Percentiles rank a stretch among this genome's conserved stretches.
Evolutionary conservation across 2,113 vertebrate genomes (phyloP).

Genomic region (Tonatia bakeri): DNA sequence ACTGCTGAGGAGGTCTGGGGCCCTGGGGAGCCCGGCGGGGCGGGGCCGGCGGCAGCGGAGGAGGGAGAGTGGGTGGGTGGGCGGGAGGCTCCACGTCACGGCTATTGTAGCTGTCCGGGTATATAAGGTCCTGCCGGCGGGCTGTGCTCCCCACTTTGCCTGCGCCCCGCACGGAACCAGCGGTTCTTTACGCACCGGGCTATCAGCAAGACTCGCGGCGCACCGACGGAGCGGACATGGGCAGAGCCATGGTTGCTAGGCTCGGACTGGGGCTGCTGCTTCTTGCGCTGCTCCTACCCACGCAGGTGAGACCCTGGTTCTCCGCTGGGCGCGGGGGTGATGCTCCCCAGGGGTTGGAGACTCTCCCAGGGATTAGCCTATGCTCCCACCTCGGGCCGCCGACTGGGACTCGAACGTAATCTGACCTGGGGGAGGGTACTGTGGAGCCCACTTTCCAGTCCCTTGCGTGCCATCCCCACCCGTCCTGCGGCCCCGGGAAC

Average conservation of each 20-base stretch:
- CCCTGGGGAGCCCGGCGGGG: background rate
- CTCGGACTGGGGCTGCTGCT: slow-evolving; percentile 81
- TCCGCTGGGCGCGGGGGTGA: background rate
- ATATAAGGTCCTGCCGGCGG: slow-evolving; percentile 58
- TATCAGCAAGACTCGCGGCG: background rate
- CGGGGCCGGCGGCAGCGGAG: background rate
- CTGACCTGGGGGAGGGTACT: background rate
- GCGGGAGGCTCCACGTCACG: slow-evolving; percentile 24
- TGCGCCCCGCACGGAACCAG: background rate
- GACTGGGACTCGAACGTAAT: background rate
- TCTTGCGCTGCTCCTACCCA: slow-evolving; percentile 78
- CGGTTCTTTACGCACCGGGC: background rate
- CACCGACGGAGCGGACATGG: slow-evolving; percentile 73
- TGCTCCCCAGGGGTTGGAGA: background rate
- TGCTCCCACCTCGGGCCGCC: background rate
- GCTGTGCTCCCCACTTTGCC: slow-evolving; percentile 40
- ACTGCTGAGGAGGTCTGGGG: background rate
- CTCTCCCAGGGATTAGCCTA: background rate
- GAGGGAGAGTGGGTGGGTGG: slow-evolving; percentile 17
- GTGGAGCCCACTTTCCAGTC: background rate
- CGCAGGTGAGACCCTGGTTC: slow-evolving; percentile 78
- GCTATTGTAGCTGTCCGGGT: slow-evolving; percentile 66
- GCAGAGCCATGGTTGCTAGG: slow-evolving; percentile 75
- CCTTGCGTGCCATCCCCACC: background rate
- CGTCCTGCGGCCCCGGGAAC: background rate